Base-by-base conservation (phyloP, 2,888 invertebrate species). In the Tenthredo notha region DNA sequence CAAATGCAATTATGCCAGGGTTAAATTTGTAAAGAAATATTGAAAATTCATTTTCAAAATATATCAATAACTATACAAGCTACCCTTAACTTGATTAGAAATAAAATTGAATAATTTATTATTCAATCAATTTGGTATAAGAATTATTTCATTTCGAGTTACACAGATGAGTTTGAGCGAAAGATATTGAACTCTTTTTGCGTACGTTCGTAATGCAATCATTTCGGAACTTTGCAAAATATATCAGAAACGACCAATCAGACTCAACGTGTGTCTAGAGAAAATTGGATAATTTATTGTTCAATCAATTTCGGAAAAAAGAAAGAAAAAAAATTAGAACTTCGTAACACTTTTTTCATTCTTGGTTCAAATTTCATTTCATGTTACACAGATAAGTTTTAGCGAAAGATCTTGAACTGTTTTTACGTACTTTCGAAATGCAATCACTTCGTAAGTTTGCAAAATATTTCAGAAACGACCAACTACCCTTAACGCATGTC, bases 361-460 rank as follows among this genome's bases (percentile, higher is more conserved):
- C 7, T 77, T 25, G 50, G n/a, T 50, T 33, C 15, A 77, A 77
- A 77, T 74, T 74, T 74, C 74, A 43, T 7, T 74, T 72, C n/a
- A n/a, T 4, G 5, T 33, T 72, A 33, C 12, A 61, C 33, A 33
- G 18, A 40, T n/a, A 33, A 77, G 54, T 54, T 54, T 40, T 18
- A 9, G 54, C 29, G 7, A 7, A 37, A 37, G 37, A 37, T 37
- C 37, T 37, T 37, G 37, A 37, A 74, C n/a, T 40, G 12, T 33
- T 67, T 33, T 67, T 67, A 5, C 67, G 25, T 25, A 5, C 25
- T 9, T 21, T 29, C 40, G 12, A 15, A 33, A 67, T 67, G 12
- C 47, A 47, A 47, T 47, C 47, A 15, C 47, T 12, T 47, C 47
- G 47, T 12, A 1, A 47, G 6, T 54, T n/a, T 54, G 6, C 54